Conservation (phyloP, 2,888 invertebrate species). For the Steinernema hermaphroditum region DNA sequence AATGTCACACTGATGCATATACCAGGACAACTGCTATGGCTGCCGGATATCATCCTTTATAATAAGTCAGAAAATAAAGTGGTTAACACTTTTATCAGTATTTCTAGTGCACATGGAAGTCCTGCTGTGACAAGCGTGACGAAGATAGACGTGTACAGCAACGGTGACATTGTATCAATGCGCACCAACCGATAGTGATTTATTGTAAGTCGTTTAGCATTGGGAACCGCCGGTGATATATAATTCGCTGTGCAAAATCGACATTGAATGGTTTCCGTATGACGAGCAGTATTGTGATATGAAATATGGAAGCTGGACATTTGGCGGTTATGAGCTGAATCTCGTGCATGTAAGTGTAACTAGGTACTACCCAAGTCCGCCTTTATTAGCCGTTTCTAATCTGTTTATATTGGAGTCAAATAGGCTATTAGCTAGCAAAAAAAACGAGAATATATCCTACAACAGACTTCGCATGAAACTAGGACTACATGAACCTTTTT, state of each 20-base stretch:
- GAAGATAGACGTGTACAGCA: slow-evolving; percentile 55
- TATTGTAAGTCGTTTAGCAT: slow-evolving; percentile 24
- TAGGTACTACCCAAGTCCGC: too few species aligned
- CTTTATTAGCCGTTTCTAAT: too few species aligned
- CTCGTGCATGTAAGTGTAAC: slow-evolving; percentile 60
- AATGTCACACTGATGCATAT: slow-evolving; percentile 58
- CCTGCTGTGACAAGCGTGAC: slow-evolving; percentile 59
- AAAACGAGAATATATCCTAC: too few species aligned
- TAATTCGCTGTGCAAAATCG: slow-evolving; percentile 63
- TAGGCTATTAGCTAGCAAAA: too few species aligned
- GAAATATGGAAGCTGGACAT: slow-evolving; percentile 66
- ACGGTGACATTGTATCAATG: slow-evolving; percentile 47
- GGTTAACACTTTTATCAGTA: not conserved
- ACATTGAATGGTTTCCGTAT: slow-evolving; percentile 65
- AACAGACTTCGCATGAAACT: too few species aligned
- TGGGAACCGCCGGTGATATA: slow-evolving; percentile 63
- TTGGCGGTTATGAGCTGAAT: slow-evolving; percentile 62
- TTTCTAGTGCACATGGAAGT: slow-evolving; percentile 60
- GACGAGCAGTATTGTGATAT: slow-evolving; percentile 64
- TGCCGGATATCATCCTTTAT: slow-evolving; percentile 62
- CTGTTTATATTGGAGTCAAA: too few species aligned
- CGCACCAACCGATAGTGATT: not conserved
- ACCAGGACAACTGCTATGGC: slow-evolving; percentile 52
- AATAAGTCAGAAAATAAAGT: slow-evolving; percentile 50
- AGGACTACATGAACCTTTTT: too few species aligned